Evolutionary conservation across 2,797 vertebrate species (phyloP).

Genomic region (Phyllotis vaccarum): DNA sequence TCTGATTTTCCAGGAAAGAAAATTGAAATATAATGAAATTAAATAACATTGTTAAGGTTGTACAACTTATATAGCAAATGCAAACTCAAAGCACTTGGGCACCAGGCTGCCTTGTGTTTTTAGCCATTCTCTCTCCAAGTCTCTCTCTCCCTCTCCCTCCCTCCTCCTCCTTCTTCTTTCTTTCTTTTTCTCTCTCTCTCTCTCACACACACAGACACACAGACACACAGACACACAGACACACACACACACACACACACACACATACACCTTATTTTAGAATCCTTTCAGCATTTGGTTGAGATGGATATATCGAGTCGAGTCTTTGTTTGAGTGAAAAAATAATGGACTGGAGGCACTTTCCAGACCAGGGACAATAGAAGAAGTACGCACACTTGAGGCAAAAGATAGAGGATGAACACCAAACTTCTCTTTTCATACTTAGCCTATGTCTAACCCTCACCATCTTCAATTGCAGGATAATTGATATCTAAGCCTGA

Average conservation of each 20-base stretch:
- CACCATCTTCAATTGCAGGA: neutral
- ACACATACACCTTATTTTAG: neutral
- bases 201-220: too few relatives aligned
- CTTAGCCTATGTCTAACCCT: neutral
- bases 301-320: neutral
- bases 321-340: neutral
- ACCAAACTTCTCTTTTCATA: neutral
- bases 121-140: too few relatives aligned
- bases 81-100: neutral
- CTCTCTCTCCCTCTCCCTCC: neutral
- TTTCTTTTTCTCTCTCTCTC: too few relatives aligned
- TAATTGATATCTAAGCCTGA: neutral
- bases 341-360: neutral
- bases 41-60: neutral
- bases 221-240: too few relatives aligned
- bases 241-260: too few relatives aligned
- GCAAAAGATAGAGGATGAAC: neutral
- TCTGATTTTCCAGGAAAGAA: slow-evolving; percentile 41
- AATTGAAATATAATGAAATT: slow-evolving; percentile 4
- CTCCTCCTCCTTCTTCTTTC: too few relatives aligned
- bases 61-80: neutral
- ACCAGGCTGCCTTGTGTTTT: neutral
- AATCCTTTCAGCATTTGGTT: neutral
- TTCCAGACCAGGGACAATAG: neutral
- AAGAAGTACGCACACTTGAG: neutral